phyloP scores from a whole-genome alignment of 2,888 invertebrate species.

The Julus scanicus region DNA sequence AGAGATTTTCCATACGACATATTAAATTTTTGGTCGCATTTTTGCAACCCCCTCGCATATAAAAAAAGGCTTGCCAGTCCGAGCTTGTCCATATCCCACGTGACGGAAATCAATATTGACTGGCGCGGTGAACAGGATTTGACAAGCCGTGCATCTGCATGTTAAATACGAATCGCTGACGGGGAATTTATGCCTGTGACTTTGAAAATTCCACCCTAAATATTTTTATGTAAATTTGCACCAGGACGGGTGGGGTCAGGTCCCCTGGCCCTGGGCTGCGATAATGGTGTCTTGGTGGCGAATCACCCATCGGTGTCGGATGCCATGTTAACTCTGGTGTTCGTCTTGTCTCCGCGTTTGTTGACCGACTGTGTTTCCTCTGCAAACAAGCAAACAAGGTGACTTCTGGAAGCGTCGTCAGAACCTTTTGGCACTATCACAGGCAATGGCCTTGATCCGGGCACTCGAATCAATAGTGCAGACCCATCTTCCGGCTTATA shows the following conservation, averaged over 20 bases:
- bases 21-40: not conserved
- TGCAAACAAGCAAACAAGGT: not conserved
- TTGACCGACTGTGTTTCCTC: not conserved
- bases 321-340: not conserved
- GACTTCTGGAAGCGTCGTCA: not conserved
- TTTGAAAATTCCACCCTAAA: not conserved
- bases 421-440: not conserved
- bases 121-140: not conserved
- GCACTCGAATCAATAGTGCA: conserved; percentile 5
- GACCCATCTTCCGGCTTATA: not conserved
- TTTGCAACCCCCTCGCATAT: not conserved
- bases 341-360: not conserved
- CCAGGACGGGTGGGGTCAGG: not conserved
- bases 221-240: conserved; percentile 8
- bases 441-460: not conserved
- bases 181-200: not conserved
- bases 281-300: not conserved
- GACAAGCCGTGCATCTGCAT: not conserved
- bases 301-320: not conserved
- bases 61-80: not conserved
- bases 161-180: not conserved
- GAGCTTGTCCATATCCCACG: not conserved
- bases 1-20: not conserved
- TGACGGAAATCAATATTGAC: not conserved
- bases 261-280: not conserved